phyloP scores from a whole-genome alignment of 2,113 vertebrate genomes.

The Mormyrus iriodes region DNA sequence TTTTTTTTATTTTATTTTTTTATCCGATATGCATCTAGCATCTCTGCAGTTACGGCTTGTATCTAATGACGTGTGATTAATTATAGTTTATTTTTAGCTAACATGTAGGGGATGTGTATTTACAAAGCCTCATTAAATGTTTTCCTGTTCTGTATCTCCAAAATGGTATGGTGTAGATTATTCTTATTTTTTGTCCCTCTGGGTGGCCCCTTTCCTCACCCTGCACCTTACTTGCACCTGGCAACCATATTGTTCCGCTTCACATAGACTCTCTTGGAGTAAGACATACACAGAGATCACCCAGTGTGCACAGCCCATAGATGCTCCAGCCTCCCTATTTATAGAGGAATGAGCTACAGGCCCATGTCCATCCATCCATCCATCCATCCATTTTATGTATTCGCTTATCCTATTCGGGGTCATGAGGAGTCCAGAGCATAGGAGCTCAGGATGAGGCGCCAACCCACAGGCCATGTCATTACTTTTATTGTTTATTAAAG shows the following conservation, averaged over 20 bases:
- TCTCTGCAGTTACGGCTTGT: not conserved
- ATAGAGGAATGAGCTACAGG: conserved; percentile 53
- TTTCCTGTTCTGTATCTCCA: no score
- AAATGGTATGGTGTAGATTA: not conserved
- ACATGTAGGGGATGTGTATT: not conserved
- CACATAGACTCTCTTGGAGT: not conserved
- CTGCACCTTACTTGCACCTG: not conserved
- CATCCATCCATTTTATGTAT: no score
- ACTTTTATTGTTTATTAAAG: conserved; percentile 57
- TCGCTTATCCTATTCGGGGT: no score
- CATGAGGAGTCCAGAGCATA: no score
- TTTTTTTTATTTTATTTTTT: not conserved
- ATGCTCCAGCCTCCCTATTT: conserved; percentile 51
- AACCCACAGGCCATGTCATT: no score
- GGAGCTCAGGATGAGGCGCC: no score
- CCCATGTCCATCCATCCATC: no score
- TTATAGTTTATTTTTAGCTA: not conserved
- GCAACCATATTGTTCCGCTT: not conserved
- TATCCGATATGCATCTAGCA: not conserved
- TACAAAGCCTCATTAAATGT: not conserved
- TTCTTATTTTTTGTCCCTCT: not conserved
- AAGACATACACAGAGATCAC: not conserved
- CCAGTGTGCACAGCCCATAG: conserved; percentile 18
- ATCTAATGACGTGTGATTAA: not conserved
- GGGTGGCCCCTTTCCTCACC: no score